Conservation (phyloP, 2,888 invertebrate species). For the Dorcus hopei region DNA sequence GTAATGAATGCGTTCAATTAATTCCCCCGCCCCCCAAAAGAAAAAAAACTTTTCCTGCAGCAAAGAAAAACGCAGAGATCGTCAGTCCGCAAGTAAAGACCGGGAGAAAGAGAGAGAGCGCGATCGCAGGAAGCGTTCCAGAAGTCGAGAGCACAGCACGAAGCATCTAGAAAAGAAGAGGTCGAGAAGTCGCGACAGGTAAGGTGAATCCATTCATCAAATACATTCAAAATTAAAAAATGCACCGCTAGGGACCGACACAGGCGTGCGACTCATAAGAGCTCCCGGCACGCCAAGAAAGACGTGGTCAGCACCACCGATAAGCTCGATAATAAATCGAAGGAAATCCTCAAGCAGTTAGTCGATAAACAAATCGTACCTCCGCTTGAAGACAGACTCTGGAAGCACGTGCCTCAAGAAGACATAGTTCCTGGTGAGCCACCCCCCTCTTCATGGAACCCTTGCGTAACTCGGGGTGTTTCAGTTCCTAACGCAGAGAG, state of each 20-base stretch:
- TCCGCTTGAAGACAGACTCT: constrained; percentile 53
- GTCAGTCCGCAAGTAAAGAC: constrained; percentile 29
- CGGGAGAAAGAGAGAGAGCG: constrained; percentile 18
- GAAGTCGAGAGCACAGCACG: constrained; percentile 34
- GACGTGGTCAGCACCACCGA: constrained; percentile 38
- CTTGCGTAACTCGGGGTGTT: background rate
- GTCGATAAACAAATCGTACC: constrained; percentile 49
- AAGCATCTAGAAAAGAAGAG: constrained; percentile 33
- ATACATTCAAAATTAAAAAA: too few relatives aligned
- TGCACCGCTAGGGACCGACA: constrained; percentile 7
- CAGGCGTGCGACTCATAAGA: constrained; percentile 43
- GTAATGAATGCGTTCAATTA: background rate
- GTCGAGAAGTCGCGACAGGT: constrained; percentile 40
- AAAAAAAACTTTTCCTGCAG: constrained; percentile 5
- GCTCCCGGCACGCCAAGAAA: constrained; percentile 42
- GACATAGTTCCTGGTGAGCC: constrained; percentile 42
- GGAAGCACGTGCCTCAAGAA: constrained; percentile 53
- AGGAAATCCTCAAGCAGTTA: constrained; percentile 48
- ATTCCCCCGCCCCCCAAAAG: background rate
- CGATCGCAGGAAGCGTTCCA: constrained; percentile 34
- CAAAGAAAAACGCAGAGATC: constrained; percentile 24
- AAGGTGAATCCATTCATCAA: background rate
- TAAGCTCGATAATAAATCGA: constrained; percentile 47
- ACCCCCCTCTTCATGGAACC: too few relatives aligned
- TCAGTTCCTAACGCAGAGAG: constrained; percentile 48